Percentiles rank a stretch among this genome's conserved stretches.
phyloP scores from a whole-genome alignment of 2,113 vertebrate species.

The Periophthalmus modestus region DNA sequence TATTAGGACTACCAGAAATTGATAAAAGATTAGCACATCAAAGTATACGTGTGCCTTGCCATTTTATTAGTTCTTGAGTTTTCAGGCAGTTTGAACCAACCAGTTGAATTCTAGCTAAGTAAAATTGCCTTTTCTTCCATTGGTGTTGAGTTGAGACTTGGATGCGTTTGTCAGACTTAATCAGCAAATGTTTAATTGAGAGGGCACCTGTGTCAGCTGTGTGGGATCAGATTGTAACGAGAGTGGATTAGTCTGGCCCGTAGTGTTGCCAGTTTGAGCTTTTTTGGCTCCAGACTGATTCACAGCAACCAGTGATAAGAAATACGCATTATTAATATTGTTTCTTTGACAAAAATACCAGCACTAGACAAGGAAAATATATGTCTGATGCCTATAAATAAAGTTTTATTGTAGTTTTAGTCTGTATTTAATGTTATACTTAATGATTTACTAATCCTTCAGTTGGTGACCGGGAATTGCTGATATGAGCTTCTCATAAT shows the following conservation, averaged over 20 bases:
- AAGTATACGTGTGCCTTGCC: neutral
- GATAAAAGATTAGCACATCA: neutral
- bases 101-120: neutral
- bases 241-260: slow-evolving; percentile 31
- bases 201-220: slow-evolving; percentile 31
- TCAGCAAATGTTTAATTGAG: slow-evolving; percentile 49
- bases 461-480: neutral
- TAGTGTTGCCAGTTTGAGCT: slow-evolving; percentile 5
- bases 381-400: no score
- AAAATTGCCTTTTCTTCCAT: neutral
- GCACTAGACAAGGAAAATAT: neutral
- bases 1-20: neutral
- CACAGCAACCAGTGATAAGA: neutral
- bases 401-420: no score
- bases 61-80: neutral
- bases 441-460: neutral
- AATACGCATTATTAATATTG: neutral
- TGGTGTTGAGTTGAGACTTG: slow-evolving; percentile 8
- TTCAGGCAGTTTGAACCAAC: neutral
- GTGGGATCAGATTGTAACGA: slow-evolving; percentile 35
- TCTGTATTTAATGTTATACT: no score
- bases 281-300: neutral
- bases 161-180: slow-evolving; percentile 11
- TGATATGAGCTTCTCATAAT: neutral
- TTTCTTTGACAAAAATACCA: neutral